Evolutionary conservation across 2,888 invertebrate species (phyloP).

Genomic region (Nymphalis urticae): DNA sequence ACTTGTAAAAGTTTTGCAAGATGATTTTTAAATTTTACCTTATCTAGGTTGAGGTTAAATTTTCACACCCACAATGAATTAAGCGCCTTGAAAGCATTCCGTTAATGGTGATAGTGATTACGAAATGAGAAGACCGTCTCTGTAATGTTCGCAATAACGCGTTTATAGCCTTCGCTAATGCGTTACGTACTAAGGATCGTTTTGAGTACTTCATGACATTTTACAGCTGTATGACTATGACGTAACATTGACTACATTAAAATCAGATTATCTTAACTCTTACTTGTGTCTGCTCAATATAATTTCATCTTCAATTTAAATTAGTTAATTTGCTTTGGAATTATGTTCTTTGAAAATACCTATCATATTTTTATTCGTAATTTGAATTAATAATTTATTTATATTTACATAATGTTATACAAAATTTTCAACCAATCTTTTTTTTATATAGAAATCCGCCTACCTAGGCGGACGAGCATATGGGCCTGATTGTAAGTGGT

Average conservation of each 20-base stretch:
- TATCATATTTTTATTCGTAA: no score
- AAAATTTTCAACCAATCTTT: no score
- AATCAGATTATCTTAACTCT: no score
- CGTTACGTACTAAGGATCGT: conserved; percentile 1
- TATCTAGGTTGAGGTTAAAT: conserved; percentile 1
- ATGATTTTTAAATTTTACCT: neutral
- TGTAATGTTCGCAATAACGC: conserved; percentile 11
- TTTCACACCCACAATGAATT: conserved; percentile 3
- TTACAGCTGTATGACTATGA: conserved; percentile 2
- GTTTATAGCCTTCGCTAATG: conserved; percentile 12
- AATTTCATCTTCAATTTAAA: no score
- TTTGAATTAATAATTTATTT: no score
- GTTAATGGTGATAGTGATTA: conserved; percentile 10
- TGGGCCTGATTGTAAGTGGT: no score
- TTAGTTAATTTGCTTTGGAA: no score
- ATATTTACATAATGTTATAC: no score
- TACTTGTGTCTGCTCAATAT: no score
- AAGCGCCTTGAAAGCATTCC: neutral
- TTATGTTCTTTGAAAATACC: no score
- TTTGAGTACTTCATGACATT: conserved; percentile 8
- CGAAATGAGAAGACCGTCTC: conserved; percentile 12
- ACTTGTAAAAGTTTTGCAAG: neutral
- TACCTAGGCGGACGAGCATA: no score
- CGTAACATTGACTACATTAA: neutral
- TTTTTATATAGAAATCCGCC: no score